Evolutionary conservation across 2,888 invertebrate genomes (phyloP), one percentile per base, ranked within the genome.

Genomic region (Branchinecta sandiegonensis): DNA sequence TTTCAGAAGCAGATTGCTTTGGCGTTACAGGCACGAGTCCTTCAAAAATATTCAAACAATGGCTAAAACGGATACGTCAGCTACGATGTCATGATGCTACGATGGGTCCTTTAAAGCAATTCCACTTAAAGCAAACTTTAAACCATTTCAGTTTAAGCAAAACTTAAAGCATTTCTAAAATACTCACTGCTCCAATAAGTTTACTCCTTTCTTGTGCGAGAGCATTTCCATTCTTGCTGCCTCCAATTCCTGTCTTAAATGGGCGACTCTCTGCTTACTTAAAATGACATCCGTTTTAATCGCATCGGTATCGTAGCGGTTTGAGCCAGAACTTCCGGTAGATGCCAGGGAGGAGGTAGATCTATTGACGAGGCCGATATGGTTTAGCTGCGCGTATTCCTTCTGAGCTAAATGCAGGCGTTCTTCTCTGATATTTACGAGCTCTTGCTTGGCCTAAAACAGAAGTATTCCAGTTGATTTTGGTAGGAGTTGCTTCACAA

Each of bases 381-480:
- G 82, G 66, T 88, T 88, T 78, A 89, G 89, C 80, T 90, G 92
- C 77, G 92, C 89, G 81, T 92, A 95, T 80, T 96, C 95, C 79
- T 95, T 93, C 80, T 95, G 92, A 68, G 95, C 95, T 75, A 96
- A 82, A 76, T 88, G 86, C 74, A 96, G 81, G 77, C 95, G 85
- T 81, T 95, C 93, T 77, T 94, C 91, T 80, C 96, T 96, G 72
- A 96, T 88, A 80, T 92, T 89, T 81, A 88, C 91, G 79, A 95
- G 94, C 82, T 96, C 95, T 78, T 92, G 91, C 81, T 95, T 95
- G 74, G 94, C 94, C 91, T 92, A 83, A 17, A 78, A 79, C 11
- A 13, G 13, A 47, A 17, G 37, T 37, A 37, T 37, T 37, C 37
- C 0, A 37, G 37, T 37, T 37, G 23, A 23, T 23, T 23, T n/a